Base-by-base conservation (phyloP, 2,888 invertebrate genomes). In the Oscheius sp. region DNA sequence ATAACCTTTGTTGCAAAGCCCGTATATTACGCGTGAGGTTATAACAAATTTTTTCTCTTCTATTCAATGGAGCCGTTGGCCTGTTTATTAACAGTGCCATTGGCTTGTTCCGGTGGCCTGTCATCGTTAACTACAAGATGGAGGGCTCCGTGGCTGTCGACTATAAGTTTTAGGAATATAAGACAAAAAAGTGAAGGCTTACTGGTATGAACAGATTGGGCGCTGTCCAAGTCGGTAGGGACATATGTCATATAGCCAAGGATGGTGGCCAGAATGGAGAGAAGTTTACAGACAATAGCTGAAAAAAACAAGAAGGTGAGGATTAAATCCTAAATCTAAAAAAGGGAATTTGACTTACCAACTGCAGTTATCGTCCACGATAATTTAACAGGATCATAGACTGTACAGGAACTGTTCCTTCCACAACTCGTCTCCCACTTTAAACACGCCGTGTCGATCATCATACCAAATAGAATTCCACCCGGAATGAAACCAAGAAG, bases 251-350 rank as follows among this genome's bases (percentile, higher is more conserved):
- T 77, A 66, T 85, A 85, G 20, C 84, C 84, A 64, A 84, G 70
- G 41, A 84, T 81, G 0, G 82, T 80, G 14, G 82, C 80, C 56
- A 85, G 70, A 49, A 85, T 83, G 6, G 81, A 78, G n/a, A 83
- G 79, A 36, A 84, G 72, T 61, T 84, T 84, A 65, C 84, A 85
- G 2, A 84, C 83, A 38, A 84, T 81, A 0, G 84, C 84, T 85
- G 70, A 61, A 81, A 62, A 26, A n/a, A 8, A 9, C n/a, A 9
- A 50, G 22, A 50, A n/a, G 8, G 4, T 26, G 9, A 20, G 32
- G 30, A 5, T 54, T n/a, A 22, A 3, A 14, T 30, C 32, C n/a
- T 32, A 3, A n/a, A n/a, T 54, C 30, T 28, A 32, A 24, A n/a
- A n/a, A n/a, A 50, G n/a, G 50, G 50, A 20, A 28, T n/a, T n/a